phyloP scores from a whole-genome alignment of 2,888 invertebrate species.

The Chrysolina haemoptera region DNA sequence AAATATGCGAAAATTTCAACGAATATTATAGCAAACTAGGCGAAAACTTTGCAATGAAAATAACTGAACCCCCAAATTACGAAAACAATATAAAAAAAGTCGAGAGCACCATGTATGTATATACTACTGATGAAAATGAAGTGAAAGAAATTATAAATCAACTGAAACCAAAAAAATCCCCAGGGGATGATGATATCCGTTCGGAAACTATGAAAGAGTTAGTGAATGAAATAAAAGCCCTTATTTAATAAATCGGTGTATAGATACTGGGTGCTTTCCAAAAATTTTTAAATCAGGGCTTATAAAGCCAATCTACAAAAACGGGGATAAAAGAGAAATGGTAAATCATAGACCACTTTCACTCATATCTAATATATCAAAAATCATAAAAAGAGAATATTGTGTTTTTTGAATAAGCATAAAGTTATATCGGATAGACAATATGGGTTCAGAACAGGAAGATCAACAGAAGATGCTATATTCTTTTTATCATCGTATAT shows the following conservation, averaged over 20 bases:
- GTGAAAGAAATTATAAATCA: constrained; percentile 5
- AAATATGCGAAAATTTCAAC: too few species aligned
- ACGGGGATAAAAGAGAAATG: too few species aligned
- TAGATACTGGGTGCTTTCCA: constrained; percentile 15
- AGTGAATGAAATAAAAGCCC: constrained; percentile 7
- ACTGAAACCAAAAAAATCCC: constrained; percentile 8
- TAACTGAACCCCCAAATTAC: background rate
- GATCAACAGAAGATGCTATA: background rate
- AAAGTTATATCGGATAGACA: too few species aligned
- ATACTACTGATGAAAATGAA: background rate
- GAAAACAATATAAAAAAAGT: background rate
- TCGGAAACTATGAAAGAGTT: constrained; percentile 5
- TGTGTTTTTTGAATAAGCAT: too few species aligned
- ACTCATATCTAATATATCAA: background rate
- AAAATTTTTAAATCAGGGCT: background rate
- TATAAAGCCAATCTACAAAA: too few species aligned
- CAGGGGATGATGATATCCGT: constrained; percentile 7
- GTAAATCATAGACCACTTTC: background rate
- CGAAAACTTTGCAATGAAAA: background rate
- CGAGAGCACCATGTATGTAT: background rate
- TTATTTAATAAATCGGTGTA: background rate
- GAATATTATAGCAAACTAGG: too few species aligned
- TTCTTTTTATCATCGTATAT: too few species aligned
- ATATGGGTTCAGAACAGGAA: background rate
- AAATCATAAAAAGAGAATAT: too few species aligned